Evolutionary conservation across 2,888 invertebrate genomes (phyloP).

Genomic region (Tupiocoris notatus): DNA sequence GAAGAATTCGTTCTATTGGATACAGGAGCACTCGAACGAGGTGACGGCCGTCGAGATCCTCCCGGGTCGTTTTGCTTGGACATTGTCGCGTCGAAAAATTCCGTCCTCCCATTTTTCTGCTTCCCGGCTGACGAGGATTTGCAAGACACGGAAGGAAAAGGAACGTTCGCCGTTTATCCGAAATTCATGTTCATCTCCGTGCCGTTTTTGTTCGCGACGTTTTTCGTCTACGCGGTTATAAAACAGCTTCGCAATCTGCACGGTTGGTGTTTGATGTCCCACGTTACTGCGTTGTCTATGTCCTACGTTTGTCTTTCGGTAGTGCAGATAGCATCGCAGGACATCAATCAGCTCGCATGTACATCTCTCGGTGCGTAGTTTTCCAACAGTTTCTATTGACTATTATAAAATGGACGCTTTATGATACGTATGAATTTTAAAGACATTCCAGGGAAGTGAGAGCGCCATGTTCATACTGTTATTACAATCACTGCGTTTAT

Average conservation of each 20-base stretch:
- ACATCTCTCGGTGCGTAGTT: conserved; percentile 44
- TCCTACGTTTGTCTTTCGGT: conserved; percentile 51
- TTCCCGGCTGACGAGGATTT: conserved; percentile 37
- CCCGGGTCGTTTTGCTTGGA: conserved; percentile 43
- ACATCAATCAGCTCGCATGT: conserved; percentile 37
- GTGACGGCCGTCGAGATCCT: conserved; percentile 13
- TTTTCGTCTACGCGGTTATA: conserved; percentile 57
- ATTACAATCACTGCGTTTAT: too few species aligned
- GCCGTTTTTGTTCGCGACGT: conserved; percentile 59
- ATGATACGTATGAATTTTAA: too few species aligned
- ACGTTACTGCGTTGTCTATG: conserved; percentile 50
- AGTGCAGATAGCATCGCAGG: conserved; percentile 49
- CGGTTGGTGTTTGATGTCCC: conserved; percentile 52
- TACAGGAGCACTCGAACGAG: conserved; percentile 25
- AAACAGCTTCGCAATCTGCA: conserved; percentile 58
- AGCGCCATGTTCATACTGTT: too few species aligned
- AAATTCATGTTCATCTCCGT: conserved; percentile 58
- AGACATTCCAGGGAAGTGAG: too few species aligned
- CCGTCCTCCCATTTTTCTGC: conserved; percentile 45
- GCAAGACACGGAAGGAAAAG: conserved; percentile 26
- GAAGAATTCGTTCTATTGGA: conserved; percentile 42
- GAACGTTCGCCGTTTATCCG: conserved; percentile 44
- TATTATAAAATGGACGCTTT: too few species aligned
- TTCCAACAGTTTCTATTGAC: background rate
- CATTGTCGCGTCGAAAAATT: conserved; percentile 10